Evolutionary conservation across 2,888 invertebrate genomes (phyloP).

Genomic region (Nomada ferruginata): DNA sequence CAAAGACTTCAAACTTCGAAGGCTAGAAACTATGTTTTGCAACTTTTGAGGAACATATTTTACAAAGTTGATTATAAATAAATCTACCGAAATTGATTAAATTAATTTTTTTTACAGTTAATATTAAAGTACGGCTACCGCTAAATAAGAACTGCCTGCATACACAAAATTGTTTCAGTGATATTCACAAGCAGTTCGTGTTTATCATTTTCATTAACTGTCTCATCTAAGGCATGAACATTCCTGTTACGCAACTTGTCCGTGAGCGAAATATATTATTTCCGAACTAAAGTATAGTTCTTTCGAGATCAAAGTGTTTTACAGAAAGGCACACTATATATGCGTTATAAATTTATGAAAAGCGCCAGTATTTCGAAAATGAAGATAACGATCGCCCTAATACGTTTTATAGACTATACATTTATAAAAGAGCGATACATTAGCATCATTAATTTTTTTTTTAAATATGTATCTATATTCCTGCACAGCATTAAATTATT

Average conservation of each 20-base stretch:
- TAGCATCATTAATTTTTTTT: slow-evolving; percentile 16
- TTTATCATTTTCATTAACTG: slow-evolving; percentile 4
- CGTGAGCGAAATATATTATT: slow-evolving; percentile 3
- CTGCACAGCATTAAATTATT: slow-evolving; percentile 74
- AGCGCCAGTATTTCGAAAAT: slow-evolving; percentile 25
- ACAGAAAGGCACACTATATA: slow-evolving; percentile 48
- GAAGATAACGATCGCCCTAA: slow-evolving; percentile 24
- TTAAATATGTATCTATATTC: not conserved
- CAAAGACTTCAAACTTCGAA: not conserved
- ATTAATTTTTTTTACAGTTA: slow-evolving; percentile 27
- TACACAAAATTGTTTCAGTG: not conserved
- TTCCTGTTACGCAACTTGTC: not conserved
- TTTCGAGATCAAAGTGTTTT: slow-evolving; percentile 44
- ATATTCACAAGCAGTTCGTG: slow-evolving; percentile 19
- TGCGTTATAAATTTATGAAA: slow-evolving; percentile 25
- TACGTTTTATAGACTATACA: not conserved
- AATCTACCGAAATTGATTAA: not conserved
- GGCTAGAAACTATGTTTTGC: not conserved
- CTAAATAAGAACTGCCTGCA: not conserved
- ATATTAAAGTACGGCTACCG: slow-evolving; percentile 11
- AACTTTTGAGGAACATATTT: slow-evolving; percentile 11
- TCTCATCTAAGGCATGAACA: not conserved
- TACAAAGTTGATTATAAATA: slow-evolving; percentile 17
- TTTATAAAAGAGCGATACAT: slow-evolving; percentile 24
- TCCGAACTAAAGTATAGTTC: slow-evolving; percentile 2